phyloP scores from a whole-genome alignment of 2,888 invertebrate species.

The Hirudinaria manillensis region DNA sequence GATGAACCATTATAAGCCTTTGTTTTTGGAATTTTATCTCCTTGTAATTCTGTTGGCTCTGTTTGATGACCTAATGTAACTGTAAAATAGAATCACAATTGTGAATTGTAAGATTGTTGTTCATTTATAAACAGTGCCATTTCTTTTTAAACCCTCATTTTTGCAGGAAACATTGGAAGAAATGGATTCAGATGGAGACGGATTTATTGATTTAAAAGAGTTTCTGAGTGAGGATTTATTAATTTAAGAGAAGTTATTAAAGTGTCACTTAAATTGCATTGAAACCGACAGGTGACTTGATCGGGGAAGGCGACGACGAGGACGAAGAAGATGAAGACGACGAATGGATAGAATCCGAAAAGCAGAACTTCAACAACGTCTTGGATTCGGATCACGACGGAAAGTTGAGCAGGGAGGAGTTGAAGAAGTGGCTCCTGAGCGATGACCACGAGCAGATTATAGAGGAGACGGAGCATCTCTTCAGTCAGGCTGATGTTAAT shows the following conservation, averaged over 20 bases:
- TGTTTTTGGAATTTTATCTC: too few species aligned
- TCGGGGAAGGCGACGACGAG: constrained; percentile 58
- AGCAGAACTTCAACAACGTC: constrained; percentile 79
- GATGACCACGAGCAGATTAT: constrained; percentile 20
- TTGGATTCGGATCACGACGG: constrained; percentile 77
- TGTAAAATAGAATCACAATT: neutral
- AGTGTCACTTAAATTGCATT: neutral
- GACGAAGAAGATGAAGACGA: constrained; percentile 68
- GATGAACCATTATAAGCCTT: too few species aligned
- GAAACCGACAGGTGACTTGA: constrained; percentile 18
- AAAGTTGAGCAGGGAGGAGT: constrained; percentile 75
- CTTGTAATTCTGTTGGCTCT: too few species aligned
- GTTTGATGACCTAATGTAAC: too few species aligned
- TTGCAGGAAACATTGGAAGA: constrained; percentile 23
- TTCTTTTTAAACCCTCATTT: neutral
- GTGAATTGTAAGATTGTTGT: too few species aligned
- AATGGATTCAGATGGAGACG: constrained; percentile 23
- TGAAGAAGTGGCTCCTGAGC: constrained; percentile 21
- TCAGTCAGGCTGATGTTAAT: constrained; percentile 20
- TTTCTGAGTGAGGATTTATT: constrained; percentile 22
- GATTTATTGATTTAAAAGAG: constrained; percentile 15
- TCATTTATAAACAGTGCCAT: neutral
- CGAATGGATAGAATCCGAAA: constrained; percentile 89
- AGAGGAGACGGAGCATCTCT: constrained; percentile 27
- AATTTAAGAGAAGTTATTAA: neutral